Evolutionary conservation across 2,113 vertebrate species (phyloP).

Genomic region (Glaucomys volans): DNA sequence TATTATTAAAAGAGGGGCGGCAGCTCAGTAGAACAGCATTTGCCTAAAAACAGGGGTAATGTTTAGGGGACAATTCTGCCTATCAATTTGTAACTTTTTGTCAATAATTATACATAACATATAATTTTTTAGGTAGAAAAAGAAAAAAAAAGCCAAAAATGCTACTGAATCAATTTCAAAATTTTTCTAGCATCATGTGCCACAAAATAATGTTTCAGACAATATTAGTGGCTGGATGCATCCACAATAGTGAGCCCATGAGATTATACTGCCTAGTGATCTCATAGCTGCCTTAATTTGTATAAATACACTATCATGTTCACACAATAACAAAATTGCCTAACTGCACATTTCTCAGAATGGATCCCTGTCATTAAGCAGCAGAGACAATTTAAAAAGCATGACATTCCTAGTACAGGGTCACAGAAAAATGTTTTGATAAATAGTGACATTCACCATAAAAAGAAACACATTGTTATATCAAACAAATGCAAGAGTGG

Average conservation of each 20-base stretch:
- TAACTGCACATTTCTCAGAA: neutral
- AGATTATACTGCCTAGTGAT: neutral
- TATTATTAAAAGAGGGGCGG: neutral
- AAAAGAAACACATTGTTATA: neutral
- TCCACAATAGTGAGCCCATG: neutral
- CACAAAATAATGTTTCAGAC: neutral
- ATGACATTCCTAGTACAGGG: neutral
- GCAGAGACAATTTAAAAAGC: neutral
- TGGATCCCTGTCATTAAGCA: neutral
- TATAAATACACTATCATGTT: neutral
- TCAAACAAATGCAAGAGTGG: neutral
- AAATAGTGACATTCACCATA: neutral
- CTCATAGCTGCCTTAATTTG: neutral
- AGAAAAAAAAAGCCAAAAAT: neutral
- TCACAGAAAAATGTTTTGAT: neutral
- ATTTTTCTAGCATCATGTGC: neutral
- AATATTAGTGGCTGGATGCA: neutral
- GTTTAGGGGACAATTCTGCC: neutral
- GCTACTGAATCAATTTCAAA: neutral
- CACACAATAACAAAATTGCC: neutral
- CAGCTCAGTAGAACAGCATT: no score
- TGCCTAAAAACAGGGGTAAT: neutral
- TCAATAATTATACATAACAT: neutral
- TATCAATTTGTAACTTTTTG: conserved; percentile 9
- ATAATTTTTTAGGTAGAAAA: conserved; percentile 17